Percentiles rank a stretch among this genome's conserved stretches.
Evolutionary conservation across 2,888 invertebrate genomes (phyloP).

Genomic region (Pediacus dermestoides): DNA sequence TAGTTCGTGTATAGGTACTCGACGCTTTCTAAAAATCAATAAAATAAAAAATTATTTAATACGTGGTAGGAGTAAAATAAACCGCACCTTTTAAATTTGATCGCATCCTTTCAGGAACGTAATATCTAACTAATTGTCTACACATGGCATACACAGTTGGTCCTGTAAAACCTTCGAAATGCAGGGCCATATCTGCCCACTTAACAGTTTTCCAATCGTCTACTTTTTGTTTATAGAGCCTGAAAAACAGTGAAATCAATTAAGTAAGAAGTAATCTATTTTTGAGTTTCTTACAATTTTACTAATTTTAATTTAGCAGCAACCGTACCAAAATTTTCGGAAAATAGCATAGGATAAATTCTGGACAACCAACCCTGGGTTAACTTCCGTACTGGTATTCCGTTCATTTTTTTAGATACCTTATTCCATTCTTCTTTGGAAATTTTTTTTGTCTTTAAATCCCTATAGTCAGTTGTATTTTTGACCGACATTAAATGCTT

Average conservation of each 20-base stretch:
- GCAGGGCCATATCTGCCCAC: slow-evolving; percentile 27
- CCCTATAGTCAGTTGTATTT: slow-evolving; percentile 17
- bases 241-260: slow-evolving; percentile 17
- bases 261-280: neutral
- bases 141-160: slow-evolving; percentile 24
- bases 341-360: slow-evolving; percentile 29
- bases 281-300: slow-evolving; percentile 22
- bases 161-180: slow-evolving; percentile 28
- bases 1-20: slow-evolving; percentile 9
- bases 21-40: slow-evolving; percentile 28
- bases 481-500: slow-evolving; percentile 23
- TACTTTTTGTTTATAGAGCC: slow-evolving; percentile 24
- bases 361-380: slow-evolving; percentile 24
- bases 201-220: slow-evolving; percentile 28
- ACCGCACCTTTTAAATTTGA: slow-evolving; percentile 21
- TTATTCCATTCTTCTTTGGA: slow-evolving; percentile 23
- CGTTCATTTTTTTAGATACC: slow-evolving; percentile 25
- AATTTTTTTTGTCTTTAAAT: slow-evolving; percentile 23
- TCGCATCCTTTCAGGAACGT: slow-evolving; percentile 21
- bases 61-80: slow-evolving; percentile 2
- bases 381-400: slow-evolving; percentile 22
- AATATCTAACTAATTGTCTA: slow-evolving; percentile 13
- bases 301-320: slow-evolving; percentile 21
- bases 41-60: slow-evolving; percentile 2
- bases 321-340: slow-evolving; percentile 10